A percentile compares a stretch with the other conserved stretches of the same genome.
Conservation (phyloP, 2,113 vertebrate species). For the Trichechus manatus region DNA sequence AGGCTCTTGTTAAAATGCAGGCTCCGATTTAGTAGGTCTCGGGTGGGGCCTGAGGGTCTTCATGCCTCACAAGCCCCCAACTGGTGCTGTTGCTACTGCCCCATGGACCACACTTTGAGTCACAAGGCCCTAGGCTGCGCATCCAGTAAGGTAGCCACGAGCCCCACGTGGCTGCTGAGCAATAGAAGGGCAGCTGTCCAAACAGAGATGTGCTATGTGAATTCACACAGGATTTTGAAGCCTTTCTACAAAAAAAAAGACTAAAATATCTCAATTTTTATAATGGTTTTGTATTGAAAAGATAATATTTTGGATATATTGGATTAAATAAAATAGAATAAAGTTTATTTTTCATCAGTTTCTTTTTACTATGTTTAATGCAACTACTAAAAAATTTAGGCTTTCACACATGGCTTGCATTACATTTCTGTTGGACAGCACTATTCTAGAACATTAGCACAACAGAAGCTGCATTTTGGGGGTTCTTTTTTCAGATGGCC, state of each 20-base stretch:
- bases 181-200: not conserved
- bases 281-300: not conserved
- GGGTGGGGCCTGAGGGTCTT: not conserved
- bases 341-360: not conserved
- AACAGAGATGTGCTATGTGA: not conserved
- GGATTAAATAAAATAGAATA: not conserved
- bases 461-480: not conserved
- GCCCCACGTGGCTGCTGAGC: not conserved
- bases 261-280: not conserved
- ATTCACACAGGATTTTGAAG: not conserved
- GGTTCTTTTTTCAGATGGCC: not conserved
- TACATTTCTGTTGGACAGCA: not conserved
- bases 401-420: not conserved
- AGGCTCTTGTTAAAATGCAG: not conserved
- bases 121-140: not conserved
- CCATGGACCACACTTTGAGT: not conserved
- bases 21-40: not conserved
- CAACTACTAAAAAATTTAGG: not conserved
- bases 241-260: not conserved
- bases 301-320: not conserved
- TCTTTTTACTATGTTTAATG: not conserved
- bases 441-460: not conserved
- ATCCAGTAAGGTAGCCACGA: accelerated
- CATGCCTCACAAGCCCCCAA: not conserved
- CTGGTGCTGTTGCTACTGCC: accelerated